Base-by-base conservation (phyloP, 2,888 invertebrate species). In the Cephonodes hylas region DNA sequence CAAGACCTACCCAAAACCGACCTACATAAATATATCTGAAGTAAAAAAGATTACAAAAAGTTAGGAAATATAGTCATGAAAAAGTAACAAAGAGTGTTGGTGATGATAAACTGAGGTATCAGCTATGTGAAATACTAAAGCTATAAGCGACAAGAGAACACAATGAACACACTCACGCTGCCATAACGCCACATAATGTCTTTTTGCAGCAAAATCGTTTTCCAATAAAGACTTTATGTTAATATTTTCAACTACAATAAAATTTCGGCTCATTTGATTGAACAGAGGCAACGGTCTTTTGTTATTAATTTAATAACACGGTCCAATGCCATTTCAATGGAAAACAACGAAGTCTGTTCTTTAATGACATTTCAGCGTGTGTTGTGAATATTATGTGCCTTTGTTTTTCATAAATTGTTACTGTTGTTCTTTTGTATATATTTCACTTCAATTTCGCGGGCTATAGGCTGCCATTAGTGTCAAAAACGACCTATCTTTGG, bases 151-250 rank as follows among this genome's bases (percentile, higher is more conserved):
- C n/a, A 48, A 45, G 45, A 45, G n/a, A 25, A 25, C 4, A 25
- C 27, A 31, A 15, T 18, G 27, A 31, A 53, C 8, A 13, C 53
- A 53, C 31, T 20, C 18, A 31, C 53, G 22, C 34, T 15, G 8
- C 13, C 78, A 71, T 45, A 44, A 63, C 58, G 62, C 66, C 64
- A 44, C 56, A 57, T 65, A 64, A 66, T 63, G n/a, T 15, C 31
- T 58, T 46, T n/a, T 48, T 48, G 38, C 3, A 42, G 15, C 34
- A 15, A 57, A 58, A 38, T 34, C 13, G 53, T 64, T 66, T 64
- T 60, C 63, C 65, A 63, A 53, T 53, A 53, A 53, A 53, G 18
- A 27, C 27, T 53, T 27, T 31, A 63, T 64, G 60, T 61, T 6
- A 48, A 61, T 31, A 63, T 65, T 60, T 63, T 64, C 22, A 62